Evolutionary conservation across 35 echinoderm and acorn worm species (phyloP), one percentile per base, ranked within the genome.

Genomic region (Ophioderma brevispina): DNA sequence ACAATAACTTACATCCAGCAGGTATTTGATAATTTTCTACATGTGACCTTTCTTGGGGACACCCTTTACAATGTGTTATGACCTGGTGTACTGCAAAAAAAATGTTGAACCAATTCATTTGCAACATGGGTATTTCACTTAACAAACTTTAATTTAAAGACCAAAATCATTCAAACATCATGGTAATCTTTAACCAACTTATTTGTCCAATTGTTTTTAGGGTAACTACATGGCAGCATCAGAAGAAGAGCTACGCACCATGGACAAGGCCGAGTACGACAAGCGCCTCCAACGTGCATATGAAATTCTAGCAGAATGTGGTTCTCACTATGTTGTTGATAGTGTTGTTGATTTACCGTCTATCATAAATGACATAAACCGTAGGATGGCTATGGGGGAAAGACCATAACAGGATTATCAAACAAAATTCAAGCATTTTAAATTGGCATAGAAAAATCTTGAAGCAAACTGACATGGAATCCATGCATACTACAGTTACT

Each of bases 281-380:
- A 78, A 76, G n/a, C 91, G 84, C 55, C 35, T 98, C 11, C 76
- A 98, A 63, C 78, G 37, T 17, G 85, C 96, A 30, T 98, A 98
- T 78, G 86, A 94, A 30, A 78, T 92, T 10, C 87, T 98, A 4
- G 76, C 86, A 0, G 87, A 94, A 55, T 82, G 93, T 38, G 96
- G 96, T 14, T 89, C 92, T 21, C 96, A 98, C 76, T 98, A 98
- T 49, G 96, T 98, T 31, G 90, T 98, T 36, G 96, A 98, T 40
- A 94, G 89, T 43, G 89, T 98, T 13, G 81, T 81, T 21, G 96
- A 94, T 78, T 37, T 98, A 34, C 89, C 82, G 23, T 23, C 75
- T 59, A 92, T 98, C 37, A 90, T 98, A 28, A 85, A 94, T 34
- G 96, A 98, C 76, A 98, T 98, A 38, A 94, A 98, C 81, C 76